phyloP scores from a whole-genome alignment of 2,113 vertebrate genomes.

The Tachysurus fulvidraco region DNA sequence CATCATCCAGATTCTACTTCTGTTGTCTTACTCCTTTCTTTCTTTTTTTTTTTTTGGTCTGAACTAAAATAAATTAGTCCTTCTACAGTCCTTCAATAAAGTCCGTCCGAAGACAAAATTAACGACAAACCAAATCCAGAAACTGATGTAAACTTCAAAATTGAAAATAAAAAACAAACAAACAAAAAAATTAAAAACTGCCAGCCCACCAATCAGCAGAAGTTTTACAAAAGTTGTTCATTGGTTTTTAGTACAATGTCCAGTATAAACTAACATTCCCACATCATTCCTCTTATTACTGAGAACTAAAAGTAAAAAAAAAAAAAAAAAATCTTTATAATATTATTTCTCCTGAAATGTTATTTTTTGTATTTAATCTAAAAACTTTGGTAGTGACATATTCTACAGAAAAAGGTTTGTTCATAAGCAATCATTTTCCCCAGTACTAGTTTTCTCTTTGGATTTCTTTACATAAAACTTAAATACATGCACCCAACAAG shows the following conservation, averaged over 20 bases:
- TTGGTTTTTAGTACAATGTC: constrained; percentile 59
- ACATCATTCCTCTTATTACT: constrained; percentile 48
- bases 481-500: constrained; percentile 55
- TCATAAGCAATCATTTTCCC: constrained; percentile 53
- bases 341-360: constrained; percentile 37
- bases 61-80: constrained; percentile 73
- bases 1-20: constrained; percentile 21
- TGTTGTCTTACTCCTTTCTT: constrained; percentile 17
- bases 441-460: constrained; percentile 61
- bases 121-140: constrained; percentile 57
- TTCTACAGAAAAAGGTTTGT: constrained; percentile 59
- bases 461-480: constrained; percentile 60
- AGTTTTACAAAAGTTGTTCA: constrained; percentile 54
- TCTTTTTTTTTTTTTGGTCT: constrained; percentile 75
- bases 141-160: constrained; percentile 58
- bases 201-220: constrained; percentile 56
- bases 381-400: constrained; percentile 64
- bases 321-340: constrained; percentile 77
- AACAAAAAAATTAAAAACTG: constrained; percentile 50
- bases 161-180: not conserved
- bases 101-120: constrained; percentile 53
- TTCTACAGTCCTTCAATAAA: constrained; percentile 76
- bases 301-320: constrained; percentile 63
- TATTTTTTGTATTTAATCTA: constrained; percentile 54
- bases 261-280: constrained; percentile 52